These are phyloP conservation scores for Haemorhous mexicanus DNA, from an alignment of 2,113 vertebrate species.

Conservation along the genomic window DNA sequence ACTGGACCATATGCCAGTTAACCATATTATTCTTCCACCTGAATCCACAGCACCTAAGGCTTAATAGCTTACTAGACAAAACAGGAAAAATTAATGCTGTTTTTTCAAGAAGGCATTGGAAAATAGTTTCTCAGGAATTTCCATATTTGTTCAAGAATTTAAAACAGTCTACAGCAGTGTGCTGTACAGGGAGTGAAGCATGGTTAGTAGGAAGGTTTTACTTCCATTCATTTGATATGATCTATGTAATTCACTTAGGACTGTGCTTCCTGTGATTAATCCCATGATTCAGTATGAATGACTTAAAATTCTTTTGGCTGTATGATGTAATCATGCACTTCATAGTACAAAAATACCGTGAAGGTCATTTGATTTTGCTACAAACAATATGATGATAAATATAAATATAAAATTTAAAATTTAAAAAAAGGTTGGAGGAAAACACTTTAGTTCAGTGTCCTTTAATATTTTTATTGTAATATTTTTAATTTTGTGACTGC, in stretches of 20 bases:
- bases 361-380: background rate
- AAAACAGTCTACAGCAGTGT: background rate
- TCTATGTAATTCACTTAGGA: background rate
- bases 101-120: background rate
- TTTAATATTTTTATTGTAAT: background rate
- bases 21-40: background rate
- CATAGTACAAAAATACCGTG: background rate
- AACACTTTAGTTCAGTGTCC: background rate
- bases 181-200: background rate
- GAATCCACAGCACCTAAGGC: background rate
- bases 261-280: conserved; percentile 1
- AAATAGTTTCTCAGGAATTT: background rate
- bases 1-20: background rate
- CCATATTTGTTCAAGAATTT: background rate
- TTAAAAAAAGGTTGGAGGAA: background rate
- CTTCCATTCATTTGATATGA: background rate
- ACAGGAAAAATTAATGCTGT: background rate
- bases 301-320: background rate
- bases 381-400: background rate
- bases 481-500: background rate
- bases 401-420: background rate
- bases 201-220: background rate
- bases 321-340: background rate
- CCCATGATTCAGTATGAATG: background rate
- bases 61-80: background rate